A percentile compares a stretch with the other conserved stretches of the same genome.
These are phyloP conservation scores for Lithodes maja DNA, from an alignment of 2,888 invertebrate species.

Conservation along the genomic window DNA sequence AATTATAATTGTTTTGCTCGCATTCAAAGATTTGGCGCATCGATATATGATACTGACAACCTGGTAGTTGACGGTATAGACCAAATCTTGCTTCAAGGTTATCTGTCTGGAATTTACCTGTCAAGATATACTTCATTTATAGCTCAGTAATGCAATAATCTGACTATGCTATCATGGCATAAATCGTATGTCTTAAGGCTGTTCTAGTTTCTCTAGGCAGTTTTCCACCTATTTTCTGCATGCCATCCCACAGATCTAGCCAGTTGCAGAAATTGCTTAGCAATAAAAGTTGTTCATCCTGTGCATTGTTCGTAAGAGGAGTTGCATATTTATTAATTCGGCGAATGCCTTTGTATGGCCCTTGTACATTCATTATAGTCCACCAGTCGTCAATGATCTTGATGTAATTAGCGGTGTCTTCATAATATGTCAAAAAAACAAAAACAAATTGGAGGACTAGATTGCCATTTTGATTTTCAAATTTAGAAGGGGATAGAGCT, in stretches of 20 bases:
- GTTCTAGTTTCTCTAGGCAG: slow-evolving; percentile 13
- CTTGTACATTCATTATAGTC: slow-evolving; percentile 21
- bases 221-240: slow-evolving; percentile 1
- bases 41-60: slow-evolving; percentile 21
- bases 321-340: slow-evolving; percentile 4
- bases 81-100: slow-evolving; percentile 23
- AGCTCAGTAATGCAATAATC: slow-evolving; percentile 8
- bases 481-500: not conserved
- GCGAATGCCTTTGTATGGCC: not conserved
- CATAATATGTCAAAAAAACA: not conserved
- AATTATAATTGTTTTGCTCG: slow-evolving; percentile 9
- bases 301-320: not conserved
- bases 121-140: not conserved
- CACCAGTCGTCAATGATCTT: slow-evolving; percentile 20
- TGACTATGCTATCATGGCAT: not conserved
- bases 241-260: slow-evolving; percentile 3
- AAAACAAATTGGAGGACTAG: slow-evolving; percentile 3
- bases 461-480: slow-evolving; percentile 32
- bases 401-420: slow-evolving; percentile 22
- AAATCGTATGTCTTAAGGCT: slow-evolving; percentile 13
- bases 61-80: slow-evolving; percentile 25
- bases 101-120: slow-evolving; percentile 26
- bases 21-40: slow-evolving; percentile 34
- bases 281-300: slow-evolving; percentile 18
- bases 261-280: slow-evolving; percentile 21